Evolutionary conservation across 2,888 invertebrate genomes (phyloP), one percentile per base, ranked within the genome.

Genomic region (Pterostichus niger): DNA sequence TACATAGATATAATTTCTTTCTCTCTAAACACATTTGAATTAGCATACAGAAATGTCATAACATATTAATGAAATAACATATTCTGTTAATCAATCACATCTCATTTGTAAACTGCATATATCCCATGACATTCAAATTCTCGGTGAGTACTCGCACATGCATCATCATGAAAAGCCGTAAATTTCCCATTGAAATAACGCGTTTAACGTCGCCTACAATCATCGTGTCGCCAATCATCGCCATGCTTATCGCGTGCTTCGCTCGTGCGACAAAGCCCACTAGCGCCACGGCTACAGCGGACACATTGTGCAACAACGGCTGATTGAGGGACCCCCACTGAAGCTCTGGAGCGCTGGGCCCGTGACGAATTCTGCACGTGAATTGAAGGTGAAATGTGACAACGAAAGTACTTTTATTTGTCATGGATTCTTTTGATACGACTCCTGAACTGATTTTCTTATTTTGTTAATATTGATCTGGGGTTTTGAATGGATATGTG

Each of bases 151-250:
- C 24, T 24, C 24, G 24, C 3, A 31, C 64, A 64, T 40, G 35
- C 64, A 64, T 44, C 71, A 71, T 71, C 46, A 71, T 71, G 71
- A 71, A 40, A 71, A 46, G 71, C 71, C 15, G 71, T 71, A 49
- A 71, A 71, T 71, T 71, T 71, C 44, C 46, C 71, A 71, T 71
- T 71, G 71, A 71, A 71, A 71, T 68, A 71, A 46, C 71, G 71
- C 71, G 49, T 71, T 71, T 49, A 59, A 49, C 46, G 71, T 71
- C 71, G 13, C 31, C 68, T 71, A 71, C 46, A 46, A 46, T 71
- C 71, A 24, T 44, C 71, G 44, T 17, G 49, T 46, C 24, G 71
- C 46, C 44, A 49, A 71, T 71, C 71, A 71, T 71, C 71, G 49
- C 44, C 71, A 71, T 49, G 46, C 71, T 71, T 71, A 71, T 71